Evolutionary conservation across 1,140 invertebrate species (phyloP).

Genomic region (Ditylenchus dipsaci): DNA sequence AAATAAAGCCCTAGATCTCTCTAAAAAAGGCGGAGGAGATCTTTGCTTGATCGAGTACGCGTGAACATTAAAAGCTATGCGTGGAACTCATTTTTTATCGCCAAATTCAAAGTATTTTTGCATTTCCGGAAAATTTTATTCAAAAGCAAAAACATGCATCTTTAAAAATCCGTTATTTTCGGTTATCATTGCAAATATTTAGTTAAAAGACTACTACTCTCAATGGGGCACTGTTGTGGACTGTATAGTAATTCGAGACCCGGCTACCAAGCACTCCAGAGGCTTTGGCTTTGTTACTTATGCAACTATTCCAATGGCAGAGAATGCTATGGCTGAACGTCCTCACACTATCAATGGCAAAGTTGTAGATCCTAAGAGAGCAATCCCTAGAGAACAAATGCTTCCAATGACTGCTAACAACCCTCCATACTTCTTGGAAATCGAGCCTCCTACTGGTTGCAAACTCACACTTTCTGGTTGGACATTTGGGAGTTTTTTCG

Average conservation of each 20-base stretch:
- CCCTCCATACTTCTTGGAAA: conserved; percentile 45
- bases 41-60: no score
- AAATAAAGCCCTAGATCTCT: no score
- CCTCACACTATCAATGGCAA: conserved; percentile 74
- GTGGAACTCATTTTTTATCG: no score
- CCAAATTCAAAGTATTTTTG: no score
- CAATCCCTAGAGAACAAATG: conserved; percentile 75
- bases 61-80: no score
- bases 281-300: conserved; percentile 97
- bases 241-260: conserved; percentile 95
- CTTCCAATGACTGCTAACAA: conserved; percentile 35
- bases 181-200: conserved; percentile 6
- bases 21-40: no score
- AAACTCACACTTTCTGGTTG: conserved; percentile 41
- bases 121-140: no score
- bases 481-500: not conserved
- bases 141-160: no score
- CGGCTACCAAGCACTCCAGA: conserved; percentile 83
- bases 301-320: conserved; percentile 73
- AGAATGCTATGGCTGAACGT: conserved; percentile 82
- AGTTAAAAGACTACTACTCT: conserved; percentile 82
- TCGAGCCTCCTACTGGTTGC: conserved; percentile 39
- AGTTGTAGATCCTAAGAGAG: conserved; percentile 90
- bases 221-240: conserved; percentile 90
- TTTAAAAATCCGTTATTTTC: not conserved